phyloP scores from a whole-genome alignment of 2,797 vertebrate species.

The Thunnus albacares region DNA sequence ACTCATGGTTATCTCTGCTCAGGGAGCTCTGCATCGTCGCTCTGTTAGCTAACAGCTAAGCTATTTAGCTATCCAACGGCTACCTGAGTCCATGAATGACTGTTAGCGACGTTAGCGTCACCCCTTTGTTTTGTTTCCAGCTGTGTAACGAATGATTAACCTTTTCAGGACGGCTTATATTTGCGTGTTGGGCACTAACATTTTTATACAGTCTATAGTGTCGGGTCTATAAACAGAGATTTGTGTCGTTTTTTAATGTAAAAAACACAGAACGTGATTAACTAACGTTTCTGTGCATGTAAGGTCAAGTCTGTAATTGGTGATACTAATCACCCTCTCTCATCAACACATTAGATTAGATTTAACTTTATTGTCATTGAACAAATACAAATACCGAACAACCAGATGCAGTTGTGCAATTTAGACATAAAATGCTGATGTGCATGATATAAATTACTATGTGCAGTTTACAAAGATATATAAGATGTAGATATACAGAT shows the following conservation, averaged over 20 bases:
- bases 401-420: too few relatives aligned
- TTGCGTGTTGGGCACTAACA: too few relatives aligned
- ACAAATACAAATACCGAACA: background rate
- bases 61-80: constrained; percentile 17
- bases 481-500: too few relatives aligned
- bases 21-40: background rate
- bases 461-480: too few relatives aligned
- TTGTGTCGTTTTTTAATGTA: background rate
- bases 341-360: background rate
- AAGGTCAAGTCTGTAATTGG: too few relatives aligned
- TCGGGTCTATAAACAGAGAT: background rate
- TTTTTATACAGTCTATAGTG: too few relatives aligned
- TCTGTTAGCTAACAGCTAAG: constrained; percentile 39
- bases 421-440: background rate
- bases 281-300: background rate
- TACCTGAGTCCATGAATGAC: constrained; percentile 21
- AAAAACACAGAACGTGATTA: background rate
- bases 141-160: background rate
- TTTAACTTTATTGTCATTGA: background rate
- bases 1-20: background rate
- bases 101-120: constrained; percentile 44
- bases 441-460: background rate
- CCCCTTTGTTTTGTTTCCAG: constrained; percentile 77
- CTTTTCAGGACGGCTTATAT: background rate
- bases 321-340: background rate